phyloP scores from a whole-genome alignment of 1,140 invertebrate species.

The Maconellicoccus hirsutus region DNA sequence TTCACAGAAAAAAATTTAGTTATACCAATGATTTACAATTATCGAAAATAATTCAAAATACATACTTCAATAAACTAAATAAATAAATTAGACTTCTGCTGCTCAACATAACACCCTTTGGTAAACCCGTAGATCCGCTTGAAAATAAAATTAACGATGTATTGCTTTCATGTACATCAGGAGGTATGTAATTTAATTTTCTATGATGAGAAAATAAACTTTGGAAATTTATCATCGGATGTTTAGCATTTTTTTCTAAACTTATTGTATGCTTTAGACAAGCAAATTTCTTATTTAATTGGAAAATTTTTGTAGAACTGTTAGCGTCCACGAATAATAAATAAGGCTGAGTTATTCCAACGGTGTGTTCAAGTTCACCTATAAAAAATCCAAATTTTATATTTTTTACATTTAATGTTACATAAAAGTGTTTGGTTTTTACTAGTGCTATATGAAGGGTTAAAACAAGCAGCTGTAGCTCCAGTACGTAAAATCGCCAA shows the following conservation, averaged over 20 bases:
- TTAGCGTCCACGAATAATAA: not conserved
- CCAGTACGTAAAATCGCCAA: not conserved
- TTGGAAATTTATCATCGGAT: not conserved
- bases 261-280: not conserved
- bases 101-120: constrained; percentile 28
- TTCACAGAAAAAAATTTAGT: not conserved
- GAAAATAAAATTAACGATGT: constrained; percentile 27
- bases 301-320: not conserved
- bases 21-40: not conserved
- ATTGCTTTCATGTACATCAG: constrained; percentile 29
- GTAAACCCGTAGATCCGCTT: constrained; percentile 24
- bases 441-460: not conserved
- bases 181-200: not conserved
- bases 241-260: not conserved
- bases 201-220: not conserved
- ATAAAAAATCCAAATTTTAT: not conserved
- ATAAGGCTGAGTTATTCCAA: not conserved
- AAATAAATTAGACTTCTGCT: constrained; percentile 23
- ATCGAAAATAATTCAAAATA: not conserved
- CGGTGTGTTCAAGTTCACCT: constrained; percentile 10
- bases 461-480: not conserved
- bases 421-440: too few relatives aligned
- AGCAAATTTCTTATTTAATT: not conserved
- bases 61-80: not conserved
- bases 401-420: too few relatives aligned